A percentile compares a stretch with the other conserved stretches of the same genome.
Conservation (phyloP, 2,888 invertebrate genomes). For the Idaea aversata region DNA sequence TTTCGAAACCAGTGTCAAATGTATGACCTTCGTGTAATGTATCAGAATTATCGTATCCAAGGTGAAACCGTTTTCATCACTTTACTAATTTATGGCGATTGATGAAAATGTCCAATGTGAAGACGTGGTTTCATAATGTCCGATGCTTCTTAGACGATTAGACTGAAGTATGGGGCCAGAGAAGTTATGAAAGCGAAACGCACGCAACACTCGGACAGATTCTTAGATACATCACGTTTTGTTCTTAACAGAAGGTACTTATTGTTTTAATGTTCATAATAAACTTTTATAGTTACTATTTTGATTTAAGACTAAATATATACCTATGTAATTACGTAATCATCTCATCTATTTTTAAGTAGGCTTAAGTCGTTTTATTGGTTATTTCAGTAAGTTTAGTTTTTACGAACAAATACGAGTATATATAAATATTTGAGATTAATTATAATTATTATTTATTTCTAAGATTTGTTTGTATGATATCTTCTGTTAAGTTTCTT, state of each 20-base stretch:
- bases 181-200: slow-evolving; percentile 59
- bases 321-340: too few species aligned
- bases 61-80: slow-evolving; percentile 4
- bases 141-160: slow-evolving; percentile 17
- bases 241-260: neutral
- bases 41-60: neutral
- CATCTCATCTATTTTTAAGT: too few species aligned
- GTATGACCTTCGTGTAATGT: neutral
- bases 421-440: neutral
- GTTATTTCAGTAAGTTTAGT: too few species aligned
- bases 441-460: neutral
- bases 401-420: too few species aligned
- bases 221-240: slow-evolving; percentile 25
- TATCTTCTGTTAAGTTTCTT: neutral
- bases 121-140: slow-evolving; percentile 6
- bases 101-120: slow-evolving; percentile 6
- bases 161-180: slow-evolving; percentile 23
- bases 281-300: too few species aligned
- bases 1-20: slow-evolving; percentile 3
- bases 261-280: neutral
- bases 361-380: too few species aligned
- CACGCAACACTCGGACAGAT: slow-evolving; percentile 38
- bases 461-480: neutral
- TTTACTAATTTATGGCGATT: slow-evolving; percentile 1
- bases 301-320: too few species aligned